Conservation (phyloP, 2,797 vertebrate species). For the Chaetophractus vellerosus region DNA sequence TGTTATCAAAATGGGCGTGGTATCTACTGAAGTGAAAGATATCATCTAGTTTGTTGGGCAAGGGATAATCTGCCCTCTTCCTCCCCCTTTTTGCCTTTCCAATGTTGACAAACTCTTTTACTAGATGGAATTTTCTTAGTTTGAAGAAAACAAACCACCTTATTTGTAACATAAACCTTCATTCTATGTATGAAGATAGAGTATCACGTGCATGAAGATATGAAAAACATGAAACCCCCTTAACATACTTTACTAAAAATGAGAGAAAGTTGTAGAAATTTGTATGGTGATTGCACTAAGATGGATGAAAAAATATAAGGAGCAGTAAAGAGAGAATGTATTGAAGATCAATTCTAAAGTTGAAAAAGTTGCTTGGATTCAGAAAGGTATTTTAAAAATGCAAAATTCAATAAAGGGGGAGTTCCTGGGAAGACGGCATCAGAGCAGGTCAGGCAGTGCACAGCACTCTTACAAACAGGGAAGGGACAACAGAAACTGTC, state of each 20-base stretch:
- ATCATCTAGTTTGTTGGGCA: neutral
- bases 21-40: neutral
- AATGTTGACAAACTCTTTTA: neutral
- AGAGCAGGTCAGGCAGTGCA: too few species aligned
- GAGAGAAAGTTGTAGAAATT: neutral
- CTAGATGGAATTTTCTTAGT: neutral
- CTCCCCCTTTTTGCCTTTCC: neutral
- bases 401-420: neutral
- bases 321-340: neutral
- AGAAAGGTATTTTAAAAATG: neutral
- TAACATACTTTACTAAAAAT: neutral
- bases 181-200: too few species aligned
- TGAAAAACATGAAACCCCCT: neutral
- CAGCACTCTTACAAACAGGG: too few species aligned
- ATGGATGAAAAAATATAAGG: neutral
- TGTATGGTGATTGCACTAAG: neutral
- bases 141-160: constrained; percentile 8
- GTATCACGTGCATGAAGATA: neutral
- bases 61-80: neutral
- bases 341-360: neutral
- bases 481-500: too few species aligned
- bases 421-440: too few species aligned
- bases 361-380: neutral
- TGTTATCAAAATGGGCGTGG: neutral
- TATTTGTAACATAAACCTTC: too few species aligned